Percentiles rank a stretch among this genome's conserved stretches.
phyloP scores from a whole-genome alignment of 2,113 vertebrate genomes.

The Dipodomys spectabilis region DNA sequence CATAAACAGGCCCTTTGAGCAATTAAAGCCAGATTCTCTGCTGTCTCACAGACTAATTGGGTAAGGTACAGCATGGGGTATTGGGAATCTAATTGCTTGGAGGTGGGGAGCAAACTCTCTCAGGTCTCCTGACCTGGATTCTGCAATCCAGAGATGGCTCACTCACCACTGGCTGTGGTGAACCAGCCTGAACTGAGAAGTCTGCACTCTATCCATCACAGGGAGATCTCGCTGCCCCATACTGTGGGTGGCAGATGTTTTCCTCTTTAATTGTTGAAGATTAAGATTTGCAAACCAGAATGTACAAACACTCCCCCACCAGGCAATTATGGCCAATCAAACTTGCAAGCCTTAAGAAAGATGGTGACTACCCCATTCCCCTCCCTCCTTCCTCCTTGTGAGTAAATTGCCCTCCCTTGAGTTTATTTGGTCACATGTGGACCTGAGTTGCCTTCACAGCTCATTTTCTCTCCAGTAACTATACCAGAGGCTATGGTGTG shows the following conservation, averaged over 20 bases:
- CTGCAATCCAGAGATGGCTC: neutral
- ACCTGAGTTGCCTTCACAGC: neutral
- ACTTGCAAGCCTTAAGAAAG: neutral
- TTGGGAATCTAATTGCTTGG: slow-evolving; percentile 24
- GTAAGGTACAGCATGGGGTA: neutral
- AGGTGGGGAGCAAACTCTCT: neutral
- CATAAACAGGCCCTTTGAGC: neutral
- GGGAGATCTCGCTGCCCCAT: neutral
- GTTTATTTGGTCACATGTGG: neutral
- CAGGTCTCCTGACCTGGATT: slow-evolving; percentile 17
- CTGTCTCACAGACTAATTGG: slow-evolving; percentile 54
- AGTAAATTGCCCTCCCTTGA: neutral
- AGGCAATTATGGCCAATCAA: neutral
- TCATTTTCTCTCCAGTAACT: neutral
- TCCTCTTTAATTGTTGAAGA: slow-evolving; percentile 63
- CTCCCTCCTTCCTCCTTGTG: neutral
- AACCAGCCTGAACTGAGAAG: neutral
- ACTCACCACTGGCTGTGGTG: neutral
- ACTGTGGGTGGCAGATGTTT: slow-evolving; percentile 50
- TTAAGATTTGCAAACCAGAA: slow-evolving; percentile 54
- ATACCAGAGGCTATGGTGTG: neutral
- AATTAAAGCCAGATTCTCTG: slow-evolving; percentile 5
- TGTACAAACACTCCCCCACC: slow-evolving; percentile 34
- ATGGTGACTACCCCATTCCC: neutral
- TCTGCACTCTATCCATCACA: neutral